Conservation (phyloP, 2,888 invertebrate genomes). For the Lithodes maja region DNA sequence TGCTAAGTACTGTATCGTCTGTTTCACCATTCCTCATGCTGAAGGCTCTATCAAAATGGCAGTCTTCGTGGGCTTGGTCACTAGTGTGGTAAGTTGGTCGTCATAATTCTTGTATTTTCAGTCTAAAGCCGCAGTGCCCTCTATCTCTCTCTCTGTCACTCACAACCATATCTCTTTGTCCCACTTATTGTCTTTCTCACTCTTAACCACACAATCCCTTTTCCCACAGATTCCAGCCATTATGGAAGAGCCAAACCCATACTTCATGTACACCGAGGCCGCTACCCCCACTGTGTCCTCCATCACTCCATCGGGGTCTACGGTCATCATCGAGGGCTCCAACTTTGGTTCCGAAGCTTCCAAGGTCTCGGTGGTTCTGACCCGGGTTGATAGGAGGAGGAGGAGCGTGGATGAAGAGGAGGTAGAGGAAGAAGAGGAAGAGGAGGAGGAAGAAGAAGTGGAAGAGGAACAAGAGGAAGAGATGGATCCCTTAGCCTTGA, state of each 20-base stretch:
- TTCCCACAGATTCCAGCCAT: conserved; percentile 9
- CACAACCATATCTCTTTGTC: conserved; percentile 1
- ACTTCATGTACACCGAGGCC: conserved; percentile 30
- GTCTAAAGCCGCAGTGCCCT: not conserved
- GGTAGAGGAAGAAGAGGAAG: conserved; percentile 11
- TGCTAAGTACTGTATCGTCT: too few relatives aligned
- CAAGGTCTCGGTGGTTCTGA: conserved; percentile 26
- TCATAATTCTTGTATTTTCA: too few relatives aligned
- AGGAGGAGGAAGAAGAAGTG: not conserved
- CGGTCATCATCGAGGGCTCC: conserved; percentile 43
- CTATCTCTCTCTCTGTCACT: conserved; percentile 24
- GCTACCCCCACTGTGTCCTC: conserved; percentile 41
- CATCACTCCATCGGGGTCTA: not conserved
- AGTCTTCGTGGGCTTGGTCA: too few relatives aligned
- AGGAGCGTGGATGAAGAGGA: conserved; percentile 6
- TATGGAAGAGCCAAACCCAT: not conserved
- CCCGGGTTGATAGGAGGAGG: not conserved
- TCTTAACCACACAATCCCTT: too few relatives aligned
- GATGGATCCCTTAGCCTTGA: not conserved
- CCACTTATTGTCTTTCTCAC: not conserved
- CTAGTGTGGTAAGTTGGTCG: too few relatives aligned
- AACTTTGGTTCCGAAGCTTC: conserved; percentile 40
- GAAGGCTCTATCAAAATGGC: too few relatives aligned
- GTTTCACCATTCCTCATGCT: too few relatives aligned
- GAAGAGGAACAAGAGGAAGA: not conserved